Evolutionary conservation across 2,113 vertebrate genomes (phyloP).

Genomic region (Macquaria australasica): DNA sequence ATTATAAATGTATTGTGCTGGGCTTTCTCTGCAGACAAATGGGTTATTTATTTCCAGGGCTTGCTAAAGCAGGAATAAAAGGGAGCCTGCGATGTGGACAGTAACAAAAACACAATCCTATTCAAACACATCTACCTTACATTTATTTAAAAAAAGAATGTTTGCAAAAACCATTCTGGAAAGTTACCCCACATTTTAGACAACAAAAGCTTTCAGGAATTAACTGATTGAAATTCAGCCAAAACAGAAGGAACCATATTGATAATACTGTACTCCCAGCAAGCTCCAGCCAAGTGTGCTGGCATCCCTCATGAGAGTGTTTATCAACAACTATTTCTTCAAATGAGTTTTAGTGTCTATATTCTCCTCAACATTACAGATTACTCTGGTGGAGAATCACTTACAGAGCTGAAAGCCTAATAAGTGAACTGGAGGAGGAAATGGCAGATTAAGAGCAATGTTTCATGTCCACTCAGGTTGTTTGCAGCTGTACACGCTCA

Average conservation of each 20-base stretch:
- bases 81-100: neutral
- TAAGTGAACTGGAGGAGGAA: constrained; percentile 37
- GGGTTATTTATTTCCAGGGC: constrained; percentile 32
- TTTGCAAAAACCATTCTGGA: neutral
- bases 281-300: constrained; percentile 35
- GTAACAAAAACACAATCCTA: constrained; percentile 19
- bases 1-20: constrained; percentile 40
- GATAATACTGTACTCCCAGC: constrained; percentile 28
- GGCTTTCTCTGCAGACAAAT: constrained; percentile 40
- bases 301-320: constrained; percentile 25
- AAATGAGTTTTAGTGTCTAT: constrained; percentile 41
- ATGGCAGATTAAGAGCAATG: constrained; percentile 34
- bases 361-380: constrained; percentile 38
- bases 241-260: constrained; percentile 28
- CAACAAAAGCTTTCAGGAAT: constrained; percentile 21
- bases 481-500: constrained; percentile 3
- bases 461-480: constrained; percentile 8
- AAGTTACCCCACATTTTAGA: constrained; percentile 8
- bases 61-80: constrained; percentile 13
- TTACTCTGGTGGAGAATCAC: constrained; percentile 38
- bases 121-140: constrained; percentile 21
- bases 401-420: constrained; percentile 34
- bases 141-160: neutral
- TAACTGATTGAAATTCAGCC: constrained; percentile 39
- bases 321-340: constrained; percentile 61